Evolutionary conservation across 2,113 vertebrate genomes (phyloP).

Genomic region (Marmota flaviventris): DNA sequence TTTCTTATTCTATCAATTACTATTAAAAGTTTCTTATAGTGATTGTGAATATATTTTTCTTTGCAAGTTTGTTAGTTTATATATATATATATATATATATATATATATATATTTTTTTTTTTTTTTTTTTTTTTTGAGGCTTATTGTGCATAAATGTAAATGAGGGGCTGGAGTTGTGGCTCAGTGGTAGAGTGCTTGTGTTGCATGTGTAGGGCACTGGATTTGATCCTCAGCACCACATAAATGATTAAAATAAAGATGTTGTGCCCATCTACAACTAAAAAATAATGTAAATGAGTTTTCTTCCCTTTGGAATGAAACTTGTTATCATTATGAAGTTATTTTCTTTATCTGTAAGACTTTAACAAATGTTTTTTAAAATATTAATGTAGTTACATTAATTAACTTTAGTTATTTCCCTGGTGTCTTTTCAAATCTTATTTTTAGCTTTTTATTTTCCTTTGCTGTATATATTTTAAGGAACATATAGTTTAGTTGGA

Average conservation of each 20-base stretch:
- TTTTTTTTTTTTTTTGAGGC: neutral
- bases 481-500: no score
- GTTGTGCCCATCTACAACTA: no score
- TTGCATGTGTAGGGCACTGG: no score
- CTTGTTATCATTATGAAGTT: neutral
- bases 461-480: no score
- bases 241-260: no score
- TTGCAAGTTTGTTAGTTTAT: neutral
- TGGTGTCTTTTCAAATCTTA: no score
- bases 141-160: neutral
- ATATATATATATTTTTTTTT: neutral
- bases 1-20: neutral
- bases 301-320: neutral
- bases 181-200: no score
- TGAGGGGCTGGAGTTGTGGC: neutral
- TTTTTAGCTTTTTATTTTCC: no score
- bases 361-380: neutral
- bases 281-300: neutral
- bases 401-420: no score
- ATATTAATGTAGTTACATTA: no score
- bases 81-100: neutral
- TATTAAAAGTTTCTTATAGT: constrained; percentile 4
- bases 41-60: neutral
- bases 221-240: no score
- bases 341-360: neutral